phyloP scores from a whole-genome alignment of 2,888 invertebrate species.

The Oscheius sp. region DNA sequence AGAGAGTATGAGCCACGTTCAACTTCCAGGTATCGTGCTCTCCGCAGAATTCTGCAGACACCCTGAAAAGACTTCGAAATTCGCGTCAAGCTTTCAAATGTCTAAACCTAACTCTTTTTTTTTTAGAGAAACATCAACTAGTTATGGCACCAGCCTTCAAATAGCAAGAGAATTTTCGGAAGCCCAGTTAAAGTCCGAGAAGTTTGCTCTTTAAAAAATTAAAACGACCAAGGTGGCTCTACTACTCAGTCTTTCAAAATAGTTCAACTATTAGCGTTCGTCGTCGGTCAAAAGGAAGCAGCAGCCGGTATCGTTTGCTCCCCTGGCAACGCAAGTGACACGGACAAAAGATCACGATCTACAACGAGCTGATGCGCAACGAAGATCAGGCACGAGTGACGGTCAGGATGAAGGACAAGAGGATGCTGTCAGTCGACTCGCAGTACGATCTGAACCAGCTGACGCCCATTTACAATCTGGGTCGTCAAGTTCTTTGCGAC shows the following conservation, averaged over 20 bases:
- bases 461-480: not conserved
- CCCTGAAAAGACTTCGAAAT: conserved; percentile 41
- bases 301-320: too few species aligned
- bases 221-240: too few species aligned
- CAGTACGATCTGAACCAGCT: too few species aligned
- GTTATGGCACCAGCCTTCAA: too few species aligned
- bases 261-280: too few species aligned
- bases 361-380: conserved; percentile 13
- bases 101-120: not conserved
- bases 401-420: not conserved
- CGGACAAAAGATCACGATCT: not conserved
- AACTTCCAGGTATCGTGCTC: conserved; percentile 96
- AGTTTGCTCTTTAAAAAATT: too few species aligned
- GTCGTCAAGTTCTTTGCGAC: conserved; percentile 12
- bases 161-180: too few species aligned
- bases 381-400: not conserved
- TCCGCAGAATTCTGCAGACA: conserved; percentile 87
- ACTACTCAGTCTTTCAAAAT: too few species aligned
- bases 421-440: too few species aligned
- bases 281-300: too few species aligned
- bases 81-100: not conserved
- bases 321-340: too few species aligned
- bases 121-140: not conserved
- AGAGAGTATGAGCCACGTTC: conserved; percentile 97
- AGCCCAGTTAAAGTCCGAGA: too few species aligned